A percentile compares a stretch with the other conserved stretches of the same genome.
These are phyloP conservation scores for Leptodirus hochenwartii DNA, from an alignment of 2,888 invertebrate genomes.

Conservation along the genomic window DNA sequence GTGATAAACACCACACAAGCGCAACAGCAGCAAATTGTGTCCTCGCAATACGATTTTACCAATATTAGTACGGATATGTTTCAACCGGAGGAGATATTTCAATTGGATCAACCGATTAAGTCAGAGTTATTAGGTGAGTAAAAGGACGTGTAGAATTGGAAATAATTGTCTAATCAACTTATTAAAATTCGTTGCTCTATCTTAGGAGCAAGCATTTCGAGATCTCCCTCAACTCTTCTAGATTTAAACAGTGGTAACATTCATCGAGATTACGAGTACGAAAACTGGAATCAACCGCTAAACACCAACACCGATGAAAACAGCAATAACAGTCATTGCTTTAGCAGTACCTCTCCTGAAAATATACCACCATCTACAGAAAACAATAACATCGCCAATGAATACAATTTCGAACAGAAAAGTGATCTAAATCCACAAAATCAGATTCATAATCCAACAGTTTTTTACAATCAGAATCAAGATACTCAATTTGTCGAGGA, in stretches of 20 bases:
- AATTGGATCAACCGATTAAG: slow-evolving; percentile 52
- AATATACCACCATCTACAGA: slow-evolving; percentile 23
- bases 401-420: no score
- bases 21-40: slow-evolving; percentile 13
- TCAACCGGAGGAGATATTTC: slow-evolving; percentile 62
- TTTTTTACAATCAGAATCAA: no score
- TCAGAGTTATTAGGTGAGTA: slow-evolving; percentile 32
- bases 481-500: no score
- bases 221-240: slow-evolving; percentile 50
- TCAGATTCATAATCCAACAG: no score
- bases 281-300: slow-evolving; percentile 39
- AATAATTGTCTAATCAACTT: slow-evolving; percentile 11
- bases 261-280: slow-evolving; percentile 37
- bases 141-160: neutral
- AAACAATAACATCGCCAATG: no score
- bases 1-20: slow-evolving; percentile 23
- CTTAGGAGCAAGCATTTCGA: slow-evolving; percentile 28
- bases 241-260: slow-evolving; percentile 57
- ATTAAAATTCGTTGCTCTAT: no score
- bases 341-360: slow-evolving; percentile 34
- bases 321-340: slow-evolving; percentile 23
- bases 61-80: slow-evolving; percentile 45
- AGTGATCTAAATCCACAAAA: no score
- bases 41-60: slow-evolving; percentile 36
- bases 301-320: slow-evolving; percentile 26